Evolutionary conservation across 2,797 vertebrate genomes (phyloP).

Genomic region (Poecilia picta): DNA sequence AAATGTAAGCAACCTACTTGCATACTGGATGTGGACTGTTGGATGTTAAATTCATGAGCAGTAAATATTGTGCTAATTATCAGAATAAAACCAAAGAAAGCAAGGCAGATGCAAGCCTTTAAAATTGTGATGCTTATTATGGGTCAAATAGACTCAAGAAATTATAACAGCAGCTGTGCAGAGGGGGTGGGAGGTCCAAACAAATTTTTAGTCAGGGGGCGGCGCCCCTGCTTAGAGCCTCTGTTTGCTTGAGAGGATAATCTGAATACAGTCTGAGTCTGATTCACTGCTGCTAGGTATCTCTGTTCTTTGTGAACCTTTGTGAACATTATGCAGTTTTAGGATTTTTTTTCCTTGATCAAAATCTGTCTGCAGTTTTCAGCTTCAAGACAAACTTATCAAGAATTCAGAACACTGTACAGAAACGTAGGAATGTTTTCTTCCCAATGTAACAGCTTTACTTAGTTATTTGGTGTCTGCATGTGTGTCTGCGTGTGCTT

Average conservation of each 20-base stretch:
- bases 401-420: neutral
- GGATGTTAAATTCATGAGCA: too few relatives aligned
- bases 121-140: too few relatives aligned
- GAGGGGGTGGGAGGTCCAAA: too few relatives aligned
- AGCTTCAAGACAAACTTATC: constrained; percentile 5
- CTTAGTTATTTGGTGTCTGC: neutral
- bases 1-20: too few relatives aligned
- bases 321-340: constrained; percentile 4
- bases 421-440: neutral
- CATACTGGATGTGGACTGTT: too few relatives aligned
- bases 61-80: too few relatives aligned
- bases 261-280: constrained; percentile 6
- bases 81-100: too few relatives aligned
- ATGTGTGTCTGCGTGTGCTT: neutral
- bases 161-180: too few relatives aligned
- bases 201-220: too few relatives aligned
- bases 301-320: constrained; percentile 14
- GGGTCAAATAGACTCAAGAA: too few relatives aligned
- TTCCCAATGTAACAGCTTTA: neutral
- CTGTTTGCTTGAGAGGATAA: neutral
- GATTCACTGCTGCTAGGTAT: constrained; percentile 5
- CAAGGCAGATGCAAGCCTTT: too few relatives aligned
- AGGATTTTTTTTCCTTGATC: constrained; percentile 17
- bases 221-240: too few relatives aligned
- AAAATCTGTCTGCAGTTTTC: constrained; percentile 3